phyloP scores from a whole-genome alignment of 2,888 invertebrate genomes.

The Drosophila differens region DNA sequence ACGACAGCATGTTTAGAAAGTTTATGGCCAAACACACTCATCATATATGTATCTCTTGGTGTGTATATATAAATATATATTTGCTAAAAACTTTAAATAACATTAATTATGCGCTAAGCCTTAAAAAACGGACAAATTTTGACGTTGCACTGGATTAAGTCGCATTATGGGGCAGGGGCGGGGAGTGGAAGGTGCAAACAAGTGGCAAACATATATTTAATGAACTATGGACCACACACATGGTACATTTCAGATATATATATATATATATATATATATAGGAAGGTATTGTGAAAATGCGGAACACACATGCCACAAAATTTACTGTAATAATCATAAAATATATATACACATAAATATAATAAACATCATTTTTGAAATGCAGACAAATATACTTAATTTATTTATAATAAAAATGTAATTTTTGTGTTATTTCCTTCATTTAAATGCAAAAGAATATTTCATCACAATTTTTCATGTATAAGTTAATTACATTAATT shows the following conservation, averaged over 20 bases:
- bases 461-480: no score
- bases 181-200: slow-evolving; percentile 7
- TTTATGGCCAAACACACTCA: slow-evolving; percentile 46
- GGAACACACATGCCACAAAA: slow-evolving; percentile 15
- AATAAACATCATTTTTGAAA: background rate
- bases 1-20: slow-evolving; percentile 60
- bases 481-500: no score
- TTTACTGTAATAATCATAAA: slow-evolving; percentile 5
- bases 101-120: slow-evolving; percentile 65
- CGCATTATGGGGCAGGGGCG: slow-evolving; percentile 25
- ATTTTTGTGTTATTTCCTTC: no score
- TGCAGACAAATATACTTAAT: background rate
- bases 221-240: slow-evolving; percentile 54
- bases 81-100: slow-evolving; percentile 56
- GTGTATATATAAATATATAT: background rate
- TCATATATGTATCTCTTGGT: slow-evolving; percentile 9
- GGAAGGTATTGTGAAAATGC: slow-evolving; percentile 16
- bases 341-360: background rate
- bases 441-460: no score
- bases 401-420: background rate
- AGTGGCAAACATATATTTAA: slow-evolving; percentile 53
- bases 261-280: background rate
- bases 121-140: slow-evolving; percentile 58
- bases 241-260: background rate
- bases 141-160: slow-evolving; percentile 60